Evolutionary conservation across 2,113 vertebrate genomes (phyloP).

Genomic region (Hystrix brachyura): DNA sequence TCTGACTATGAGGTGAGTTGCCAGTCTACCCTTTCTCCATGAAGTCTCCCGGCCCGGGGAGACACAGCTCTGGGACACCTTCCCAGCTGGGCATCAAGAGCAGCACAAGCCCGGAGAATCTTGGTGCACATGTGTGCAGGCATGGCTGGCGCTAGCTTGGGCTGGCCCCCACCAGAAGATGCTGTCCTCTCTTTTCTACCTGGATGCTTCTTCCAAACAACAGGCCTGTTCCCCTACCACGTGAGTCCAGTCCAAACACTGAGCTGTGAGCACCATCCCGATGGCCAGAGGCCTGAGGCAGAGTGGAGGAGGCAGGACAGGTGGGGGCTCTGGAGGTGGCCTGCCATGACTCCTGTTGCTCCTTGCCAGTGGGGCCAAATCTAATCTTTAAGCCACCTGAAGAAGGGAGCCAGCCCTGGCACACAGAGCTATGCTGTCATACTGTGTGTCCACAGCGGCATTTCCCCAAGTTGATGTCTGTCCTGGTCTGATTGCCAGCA

Average conservation of each 20-base stretch:
- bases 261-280: neutral
- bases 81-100: neutral
- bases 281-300: neutral
- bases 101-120: too few relatives aligned
- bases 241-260: neutral
- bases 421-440: neutral
- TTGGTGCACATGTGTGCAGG: neutral
- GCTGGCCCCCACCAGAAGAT: neutral
- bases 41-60: accelerated
- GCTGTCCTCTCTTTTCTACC: neutral
- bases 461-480: neutral
- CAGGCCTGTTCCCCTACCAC: neutral
- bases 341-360: neutral
- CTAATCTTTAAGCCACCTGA: neutral
- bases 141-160: neutral
- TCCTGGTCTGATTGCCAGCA: neutral
- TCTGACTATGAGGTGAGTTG: slow-evolving; percentile 92
- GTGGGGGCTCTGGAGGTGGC: neutral
- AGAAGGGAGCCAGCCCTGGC: neutral
- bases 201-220: neutral
- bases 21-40: neutral
- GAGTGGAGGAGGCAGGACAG: accelerated
- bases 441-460: neutral
- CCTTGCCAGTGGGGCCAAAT: neutral
- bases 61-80: neutral